Base-by-base conservation (phyloP, 2,888 invertebrate species). In the Tigriopus californicus region DNA sequence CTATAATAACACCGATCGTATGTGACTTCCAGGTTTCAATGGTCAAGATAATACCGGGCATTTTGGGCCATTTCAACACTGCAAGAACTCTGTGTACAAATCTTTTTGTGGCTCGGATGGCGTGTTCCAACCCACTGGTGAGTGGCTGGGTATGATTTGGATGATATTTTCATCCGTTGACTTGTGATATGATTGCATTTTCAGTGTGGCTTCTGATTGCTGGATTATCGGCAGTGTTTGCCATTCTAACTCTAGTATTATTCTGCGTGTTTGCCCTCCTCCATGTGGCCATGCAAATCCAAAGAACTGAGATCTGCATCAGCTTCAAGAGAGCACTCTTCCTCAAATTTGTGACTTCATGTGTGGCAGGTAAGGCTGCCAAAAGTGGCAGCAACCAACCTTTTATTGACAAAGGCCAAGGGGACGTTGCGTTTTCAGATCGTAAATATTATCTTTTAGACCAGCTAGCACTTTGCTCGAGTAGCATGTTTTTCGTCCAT, bases 251-350 rank as follows among this genome's bases (percentile, higher is more conserved):
- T 13, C 41, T 56, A 4, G 44, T 18, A 15, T 41, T 42, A 20
- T 56, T 56, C 44, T 18, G 41, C 33, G 46, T 56, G 4, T 56
- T 56, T 25, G 41, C 56, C 44, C 42, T 56, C 22, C 56, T 56
- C 2, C 56, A 56, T 20, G 56, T 56, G n/a, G 56, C 56, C 18
- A 56, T 56, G 56, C 56, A 56, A 22, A 20, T 56, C 15, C 56
- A 56, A 56, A 15, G 56, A 20, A 42, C 22, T 18, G 44, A 22
- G 13, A 56, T 56, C 20, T 56, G 56, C 46, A 41, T 56, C 56
- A 25, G 18, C 22, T 41, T 42, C 20, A 42, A 15, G 24, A 41
- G 24, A 44, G 44, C 20, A 22, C 46, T 56, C 18, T 56, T 56
- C 46, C 41, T 56, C 15, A 56, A 56, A 46, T 25, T 56, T 5